Evolutionary conservation across 2,113 vertebrate species (phyloP).

Genomic region (Coracopsis vasa): DNA sequence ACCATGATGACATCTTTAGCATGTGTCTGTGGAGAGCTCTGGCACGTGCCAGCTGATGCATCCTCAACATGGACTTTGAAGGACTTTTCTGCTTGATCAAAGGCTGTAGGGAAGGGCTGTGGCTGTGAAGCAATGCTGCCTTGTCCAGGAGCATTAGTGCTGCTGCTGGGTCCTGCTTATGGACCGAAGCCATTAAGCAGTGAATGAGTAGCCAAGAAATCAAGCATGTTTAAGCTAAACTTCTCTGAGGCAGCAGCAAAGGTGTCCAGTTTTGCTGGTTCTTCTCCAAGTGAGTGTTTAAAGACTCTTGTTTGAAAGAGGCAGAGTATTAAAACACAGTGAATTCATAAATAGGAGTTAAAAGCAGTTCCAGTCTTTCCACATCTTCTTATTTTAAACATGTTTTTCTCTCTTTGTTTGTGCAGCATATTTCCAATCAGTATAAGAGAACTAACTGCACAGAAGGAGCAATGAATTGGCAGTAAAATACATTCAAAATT

Average conservation of each 20-base stretch:
- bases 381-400: neutral
- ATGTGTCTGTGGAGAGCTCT: neutral
- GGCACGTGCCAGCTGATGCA: neutral
- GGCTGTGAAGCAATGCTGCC: neutral
- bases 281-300: neutral
- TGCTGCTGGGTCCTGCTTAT: neutral
- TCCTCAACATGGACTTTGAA: neutral
- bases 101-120: neutral
- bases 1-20: neutral
- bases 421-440: neutral
- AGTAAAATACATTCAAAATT: neutral
- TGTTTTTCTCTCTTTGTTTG: neutral
- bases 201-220: neutral
- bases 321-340: neutral
- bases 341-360: constrained; percentile 12
- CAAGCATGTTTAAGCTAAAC: neutral
- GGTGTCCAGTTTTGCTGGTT: neutral
- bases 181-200: neutral
- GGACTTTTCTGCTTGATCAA: neutral
- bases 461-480: neutral
- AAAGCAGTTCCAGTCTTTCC: neutral
- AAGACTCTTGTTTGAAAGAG: neutral
- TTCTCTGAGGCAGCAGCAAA: neutral
- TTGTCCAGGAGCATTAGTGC: neutral
- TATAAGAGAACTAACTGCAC: neutral